Conservation (phyloP, 2,113 vertebrate species). For the Melanocharis versteri region DNA sequence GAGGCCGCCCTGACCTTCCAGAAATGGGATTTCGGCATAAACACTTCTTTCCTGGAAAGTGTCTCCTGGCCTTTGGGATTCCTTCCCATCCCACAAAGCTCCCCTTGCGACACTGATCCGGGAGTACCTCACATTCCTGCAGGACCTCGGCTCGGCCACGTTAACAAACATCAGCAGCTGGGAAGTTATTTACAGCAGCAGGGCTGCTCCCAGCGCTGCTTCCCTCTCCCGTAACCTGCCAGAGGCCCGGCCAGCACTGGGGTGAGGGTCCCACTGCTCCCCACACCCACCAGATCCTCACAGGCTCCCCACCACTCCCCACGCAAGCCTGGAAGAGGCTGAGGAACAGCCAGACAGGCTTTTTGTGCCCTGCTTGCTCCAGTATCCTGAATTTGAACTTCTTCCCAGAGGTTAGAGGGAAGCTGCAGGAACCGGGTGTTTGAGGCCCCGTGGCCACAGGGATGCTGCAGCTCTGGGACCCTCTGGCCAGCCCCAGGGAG, state of each 20-base stretch:
- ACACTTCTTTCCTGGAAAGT: conserved; percentile 29
- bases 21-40: not conserved
- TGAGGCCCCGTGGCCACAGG: fast-evolving
- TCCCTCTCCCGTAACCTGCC: not conserved
- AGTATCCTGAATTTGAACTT: not conserved
- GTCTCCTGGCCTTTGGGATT: not conserved
- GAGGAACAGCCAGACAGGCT: not conserved
- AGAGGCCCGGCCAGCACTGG: not conserved
- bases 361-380: not conserved
- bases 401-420: not conserved
- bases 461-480: not conserved
- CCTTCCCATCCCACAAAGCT: not conserved
- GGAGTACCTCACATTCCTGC: not conserved
- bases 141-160: not conserved
- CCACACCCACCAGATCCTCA: fast-evolving
- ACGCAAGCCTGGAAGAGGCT: not conserved
- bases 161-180: conserved; percentile 10
- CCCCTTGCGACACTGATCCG: not conserved
- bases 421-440: not conserved
- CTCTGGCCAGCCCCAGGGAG: not conserved
- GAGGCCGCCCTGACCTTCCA: not conserved
- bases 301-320: not conserved
- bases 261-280: not conserved
- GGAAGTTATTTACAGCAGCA: not conserved
- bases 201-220: not conserved